Conservation (phyloP, 2,797 vertebrate genomes). For the Ceryle rudis region DNA sequence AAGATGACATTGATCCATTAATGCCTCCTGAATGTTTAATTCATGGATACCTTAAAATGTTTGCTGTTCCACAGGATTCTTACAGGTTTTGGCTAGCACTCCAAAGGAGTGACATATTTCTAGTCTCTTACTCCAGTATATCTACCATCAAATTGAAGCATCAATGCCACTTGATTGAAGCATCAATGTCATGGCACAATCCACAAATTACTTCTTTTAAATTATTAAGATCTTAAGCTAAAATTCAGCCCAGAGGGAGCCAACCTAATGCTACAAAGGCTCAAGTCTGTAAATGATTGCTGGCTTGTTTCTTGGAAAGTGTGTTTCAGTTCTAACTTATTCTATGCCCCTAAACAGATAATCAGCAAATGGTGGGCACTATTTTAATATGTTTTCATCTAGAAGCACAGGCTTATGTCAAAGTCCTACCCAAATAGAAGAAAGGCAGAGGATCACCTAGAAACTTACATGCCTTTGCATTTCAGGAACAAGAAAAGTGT, state of each 20-base stretch:
- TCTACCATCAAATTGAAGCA: not conserved
- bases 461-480: not conserved
- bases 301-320: not conserved
- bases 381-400: not conserved
- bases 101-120: not conserved
- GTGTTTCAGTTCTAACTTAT: not conserved
- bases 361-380: not conserved
- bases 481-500: not conserved
- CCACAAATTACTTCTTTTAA: not conserved
- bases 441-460: not conserved
- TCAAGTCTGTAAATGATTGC: not conserved
- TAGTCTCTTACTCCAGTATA: not conserved
- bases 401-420: too few species aligned
- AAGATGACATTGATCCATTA: slow-evolving; percentile 17
- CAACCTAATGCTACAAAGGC: not conserved
- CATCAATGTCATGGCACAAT: not conserved
- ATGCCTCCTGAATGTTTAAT: slow-evolving; percentile 20
- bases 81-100: not conserved
- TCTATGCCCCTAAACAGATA: not conserved
- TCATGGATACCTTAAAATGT: not conserved
- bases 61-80: not conserved
- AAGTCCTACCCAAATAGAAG: not conserved
- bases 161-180: not conserved
- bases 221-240: slow-evolving; percentile 11
- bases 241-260: not conserved